phyloP scores from a whole-genome alignment of 2,797 vertebrate genomes.

The Scomberomorus guttatus region DNA sequence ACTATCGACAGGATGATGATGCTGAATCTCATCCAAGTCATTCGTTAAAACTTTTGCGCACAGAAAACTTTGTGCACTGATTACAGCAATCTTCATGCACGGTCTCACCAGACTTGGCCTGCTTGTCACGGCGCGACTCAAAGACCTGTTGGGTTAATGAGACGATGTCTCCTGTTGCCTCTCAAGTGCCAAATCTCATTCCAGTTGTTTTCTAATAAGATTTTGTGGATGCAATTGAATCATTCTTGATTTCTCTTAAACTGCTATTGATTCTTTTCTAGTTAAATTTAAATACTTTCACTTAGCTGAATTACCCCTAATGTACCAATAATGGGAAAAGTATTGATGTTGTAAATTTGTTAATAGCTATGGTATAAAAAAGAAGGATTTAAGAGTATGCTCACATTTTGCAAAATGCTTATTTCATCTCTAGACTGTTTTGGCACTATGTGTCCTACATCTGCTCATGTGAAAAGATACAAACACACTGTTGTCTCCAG shows the following conservation, averaged over 20 bases:
- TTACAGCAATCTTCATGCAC: not conserved
- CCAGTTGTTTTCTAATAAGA: constrained; percentile 31
- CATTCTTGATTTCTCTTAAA: constrained; percentile 41
- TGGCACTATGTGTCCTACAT: not conserved
- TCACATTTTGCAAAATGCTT: not conserved
- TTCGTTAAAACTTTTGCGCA: constrained; percentile 30
- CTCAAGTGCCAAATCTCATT: constrained; percentile 52
- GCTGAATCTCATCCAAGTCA: constrained; percentile 40
- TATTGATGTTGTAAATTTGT: constrained; percentile 54
- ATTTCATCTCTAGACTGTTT: constrained; percentile 10
- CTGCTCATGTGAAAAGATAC: constrained; percentile 19
- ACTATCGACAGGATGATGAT: constrained; percentile 40
- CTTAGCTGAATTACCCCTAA: constrained; percentile 38
- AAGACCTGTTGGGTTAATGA: constrained; percentile 40
- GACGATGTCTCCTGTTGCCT: constrained; percentile 27
- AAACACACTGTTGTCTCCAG: constrained; percentile 52
- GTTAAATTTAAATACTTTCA: constrained; percentile 37
- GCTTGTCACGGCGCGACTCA: constrained; percentile 9
- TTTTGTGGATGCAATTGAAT: constrained; percentile 48
- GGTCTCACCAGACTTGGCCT: constrained; percentile 21
- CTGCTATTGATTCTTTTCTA: constrained; percentile 53
- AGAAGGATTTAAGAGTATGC: not conserved
- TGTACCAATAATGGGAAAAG: constrained; percentile 55
- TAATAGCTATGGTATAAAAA: not conserved
- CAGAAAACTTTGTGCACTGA: constrained; percentile 30